Percentiles rank a stretch among this genome's conserved stretches.
phyloP scores from a whole-genome alignment of 2,797 vertebrate genomes.

The Sylvia borin region DNA sequence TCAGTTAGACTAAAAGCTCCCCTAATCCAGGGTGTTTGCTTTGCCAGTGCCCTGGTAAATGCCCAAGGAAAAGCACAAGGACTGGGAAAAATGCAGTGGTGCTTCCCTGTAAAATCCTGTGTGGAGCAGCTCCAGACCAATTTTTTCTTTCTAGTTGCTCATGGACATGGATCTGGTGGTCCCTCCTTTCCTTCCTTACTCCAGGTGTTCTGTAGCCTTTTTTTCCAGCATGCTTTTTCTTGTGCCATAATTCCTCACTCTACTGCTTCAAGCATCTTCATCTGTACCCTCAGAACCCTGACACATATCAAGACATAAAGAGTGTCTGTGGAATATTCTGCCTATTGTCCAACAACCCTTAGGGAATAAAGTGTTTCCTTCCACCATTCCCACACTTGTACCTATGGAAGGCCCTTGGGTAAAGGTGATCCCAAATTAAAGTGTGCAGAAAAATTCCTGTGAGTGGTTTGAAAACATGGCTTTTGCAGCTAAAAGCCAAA shows the following conservation, averaged over 20 bases:
- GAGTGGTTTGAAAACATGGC: background rate
- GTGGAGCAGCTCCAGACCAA: background rate
- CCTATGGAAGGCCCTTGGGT: background rate
- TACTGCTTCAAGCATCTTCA: background rate
- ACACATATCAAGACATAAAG: too few species aligned
- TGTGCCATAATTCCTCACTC: background rate
- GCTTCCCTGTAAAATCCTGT: background rate
- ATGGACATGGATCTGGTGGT: background rate
- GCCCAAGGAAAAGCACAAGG: background rate
- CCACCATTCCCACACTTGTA: background rate
- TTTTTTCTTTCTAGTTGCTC: background rate
- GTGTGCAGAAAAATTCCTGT: fast-evolving
- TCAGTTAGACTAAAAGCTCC: background rate
- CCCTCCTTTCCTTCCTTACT: background rate
- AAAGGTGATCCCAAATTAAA: background rate
- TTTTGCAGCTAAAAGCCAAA: background rate
- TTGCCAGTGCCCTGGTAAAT: background rate
- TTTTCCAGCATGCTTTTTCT: background rate
- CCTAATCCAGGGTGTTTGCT: background rate
- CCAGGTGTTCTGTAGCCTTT: background rate
- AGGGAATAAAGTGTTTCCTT: background rate
- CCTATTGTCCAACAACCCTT: fast-evolving
- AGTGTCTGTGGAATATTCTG: background rate
- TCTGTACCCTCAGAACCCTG: background rate
- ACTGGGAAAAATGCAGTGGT: background rate